Percentiles rank a stretch among this genome's conserved stretches.
phyloP scores from a whole-genome alignment of 2,797 vertebrate genomes.

The Rousettus madagascariensis region DNA sequence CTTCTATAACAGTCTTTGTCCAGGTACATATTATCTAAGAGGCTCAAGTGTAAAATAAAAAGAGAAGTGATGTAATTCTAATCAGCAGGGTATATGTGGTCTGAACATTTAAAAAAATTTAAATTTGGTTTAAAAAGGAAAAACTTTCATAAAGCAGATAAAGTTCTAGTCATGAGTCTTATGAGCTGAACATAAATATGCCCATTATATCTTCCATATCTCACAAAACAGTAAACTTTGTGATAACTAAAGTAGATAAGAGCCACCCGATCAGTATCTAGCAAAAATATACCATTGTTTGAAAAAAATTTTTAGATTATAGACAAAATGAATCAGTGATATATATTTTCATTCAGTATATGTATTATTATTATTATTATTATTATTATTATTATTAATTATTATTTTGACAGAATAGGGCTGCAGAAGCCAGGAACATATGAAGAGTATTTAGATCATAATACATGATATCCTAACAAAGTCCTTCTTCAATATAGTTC shows the following conservation, averaged over 20 bases:
- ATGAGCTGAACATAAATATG: not conserved
- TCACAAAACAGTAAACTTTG: not conserved
- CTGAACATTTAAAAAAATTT: constrained; percentile 15
- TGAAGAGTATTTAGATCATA: not conserved
- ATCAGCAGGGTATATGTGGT: not conserved
- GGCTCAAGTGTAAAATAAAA: constrained; percentile 12
- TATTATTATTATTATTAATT: not conserved
- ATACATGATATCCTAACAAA: not conserved
- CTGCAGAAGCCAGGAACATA: not conserved
- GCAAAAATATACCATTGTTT: not conserved
- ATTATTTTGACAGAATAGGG: constrained; percentile 24
- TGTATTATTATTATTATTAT: not conserved
- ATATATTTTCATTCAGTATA: not conserved
- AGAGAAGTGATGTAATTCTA: not conserved
- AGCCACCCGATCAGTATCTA: not conserved
- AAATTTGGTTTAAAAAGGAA: constrained; percentile 19
- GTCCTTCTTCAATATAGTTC: not conserved
- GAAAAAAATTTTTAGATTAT: not conserved
- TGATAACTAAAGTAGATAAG: not conserved
- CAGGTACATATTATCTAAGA: not conserved
- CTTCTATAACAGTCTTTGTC: not conserved
- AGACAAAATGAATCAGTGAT: constrained; percentile 21
- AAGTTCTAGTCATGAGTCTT: not conserved
- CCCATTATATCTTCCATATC: not conserved
- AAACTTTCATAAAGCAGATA: not conserved